Evolutionary conservation across 2,113 vertebrate species (phyloP), one percentile per base, ranked within the genome.

Genomic region (Jaculus jaculus): DNA sequence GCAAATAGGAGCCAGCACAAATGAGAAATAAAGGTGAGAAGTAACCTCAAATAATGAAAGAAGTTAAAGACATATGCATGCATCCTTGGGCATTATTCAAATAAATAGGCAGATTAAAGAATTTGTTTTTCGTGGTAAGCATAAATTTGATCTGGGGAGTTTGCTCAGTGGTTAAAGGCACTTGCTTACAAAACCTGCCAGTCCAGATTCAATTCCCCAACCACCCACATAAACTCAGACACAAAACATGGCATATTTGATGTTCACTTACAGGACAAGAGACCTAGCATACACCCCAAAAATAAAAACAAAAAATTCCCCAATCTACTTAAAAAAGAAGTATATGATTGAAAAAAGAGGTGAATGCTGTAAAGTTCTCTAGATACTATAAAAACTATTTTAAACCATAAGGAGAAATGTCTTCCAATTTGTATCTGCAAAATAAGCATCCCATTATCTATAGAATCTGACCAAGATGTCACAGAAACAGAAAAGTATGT

Each of bases 401-500:
- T 42, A 78, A 54, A 32, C 6, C 58, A 78, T 47, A 89, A 74
- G 72, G 20, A 85, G 28, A 83, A 89, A 82, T 78, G 92, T 78
- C 17, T 73, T 81, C 23, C 18, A 83, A 91, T 89, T 85, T 81
- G 42, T 71, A 39, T 69, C 15, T 86, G 42, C 65, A 84, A 86
- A 82, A 73, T 73, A 9, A 69, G 24, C 81, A 84, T 92, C 86
- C 73, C 54, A 83, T 72, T 87, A 30, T 42, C 60, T 69, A 28
- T 28, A 82, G 54, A 78, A 82, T 47, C 34, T 72, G 24, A 91
- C 9, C 26, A 78, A 82, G 65, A 91, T 51, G 58, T 5, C 18
- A 83, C 28, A 68, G 84, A 91, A 89, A 34, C 77, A 68, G 74
- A 93, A 83, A 87, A 84, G 65, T 17, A 23, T 58, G 63, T 73